These are phyloP conservation scores for Dromius quadrimaculatus DNA, from an alignment of 2,888 invertebrate genomes.

Conservation along the genomic window DNA sequence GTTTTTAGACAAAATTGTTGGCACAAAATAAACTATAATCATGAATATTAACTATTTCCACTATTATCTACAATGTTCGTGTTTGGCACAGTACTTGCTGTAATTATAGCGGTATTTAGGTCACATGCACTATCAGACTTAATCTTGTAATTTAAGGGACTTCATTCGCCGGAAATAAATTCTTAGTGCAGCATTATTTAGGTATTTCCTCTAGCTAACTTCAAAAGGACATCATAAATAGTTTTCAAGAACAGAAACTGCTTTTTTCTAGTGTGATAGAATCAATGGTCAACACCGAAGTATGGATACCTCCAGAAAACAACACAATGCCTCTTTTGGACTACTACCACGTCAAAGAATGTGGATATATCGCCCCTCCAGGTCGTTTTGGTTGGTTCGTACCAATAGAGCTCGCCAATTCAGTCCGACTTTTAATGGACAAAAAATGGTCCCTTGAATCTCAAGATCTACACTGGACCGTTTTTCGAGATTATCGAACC, in stretches of 20 bases:
- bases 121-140: conserved; percentile 16
- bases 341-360: conserved; percentile 66
- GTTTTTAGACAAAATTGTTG: too few relatives aligned
- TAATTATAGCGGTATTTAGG: conserved; percentile 25
- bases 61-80: conserved; percentile 13
- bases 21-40: conserved; percentile 10
- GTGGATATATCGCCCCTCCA: conserved; percentile 69
- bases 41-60: conserved; percentile 20
- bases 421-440: conserved; percentile 57
- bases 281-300: conserved; percentile 77
- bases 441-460: conserved; percentile 60
- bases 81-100: conserved; percentile 19
- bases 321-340: conserved; percentile 68
- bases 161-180: conserved; percentile 22
- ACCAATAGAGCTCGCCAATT: conserved; percentile 65
- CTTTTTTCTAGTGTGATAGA: conserved; percentile 42
- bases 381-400: conserved; percentile 78
- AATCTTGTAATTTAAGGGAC: neutral
- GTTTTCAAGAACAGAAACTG: neutral
- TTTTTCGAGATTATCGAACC: conserved; percentile 67
- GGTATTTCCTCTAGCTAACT: neutral
- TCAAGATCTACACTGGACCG: conserved; percentile 68
- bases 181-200: neutral
- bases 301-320: conserved; percentile 76
- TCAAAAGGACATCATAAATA: neutral